Base-by-base conservation (phyloP, 1,140 invertebrate species). In the Zaprionus tsacasi region DNA sequence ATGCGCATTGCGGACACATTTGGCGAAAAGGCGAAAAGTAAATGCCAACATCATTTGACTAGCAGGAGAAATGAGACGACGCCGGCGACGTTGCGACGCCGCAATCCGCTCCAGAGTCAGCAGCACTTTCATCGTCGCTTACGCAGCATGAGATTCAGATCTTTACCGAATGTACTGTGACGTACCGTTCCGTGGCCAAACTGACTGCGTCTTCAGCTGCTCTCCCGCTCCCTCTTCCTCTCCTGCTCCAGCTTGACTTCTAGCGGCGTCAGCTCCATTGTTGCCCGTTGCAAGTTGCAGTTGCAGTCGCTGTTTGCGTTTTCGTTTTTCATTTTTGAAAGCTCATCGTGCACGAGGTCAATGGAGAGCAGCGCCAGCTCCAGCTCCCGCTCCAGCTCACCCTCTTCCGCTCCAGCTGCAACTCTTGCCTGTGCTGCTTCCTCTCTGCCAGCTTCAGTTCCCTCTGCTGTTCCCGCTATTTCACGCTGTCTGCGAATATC, bases 111-210 rank as follows among this genome's bases (percentile, higher is more conserved):
- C 21, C 21, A 21, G 21, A 21, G 21, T 21, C 21, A 36, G 58
- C 76, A 76, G 56, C 83, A 88, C 83, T 88, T 88, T 88, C 85
- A 65, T 88, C 66, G 66, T 60, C 81, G 83, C 83, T 88, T 88
- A 88, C 83, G 83, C 83, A 88, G 83, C 83, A 88, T 88, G 85
- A 88, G 77, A 83, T 80, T 65, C 55, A 82, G 76, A 76, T 83
- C 68, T 75, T 40, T 66, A 52, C 40, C 60, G 61, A 33, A 17
- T 30, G 33, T 2, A 21, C 48, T 40, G 54, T 59, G 45, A 43
- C 55, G 27, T 11, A 12, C 27, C 11, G 27, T 61, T 40, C 40
- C 27, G n/a, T 61, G 38, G 45, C 17, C 43, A 17, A 50, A 21
- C 45, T 50, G 45, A 21, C 45, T 21, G 6, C 25, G 21, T 21